A percentile compares a stretch with the other conserved stretches of the same genome.
phyloP scores from a whole-genome alignment of 2,797 vertebrate species.

The Xerus rutilus region DNA sequence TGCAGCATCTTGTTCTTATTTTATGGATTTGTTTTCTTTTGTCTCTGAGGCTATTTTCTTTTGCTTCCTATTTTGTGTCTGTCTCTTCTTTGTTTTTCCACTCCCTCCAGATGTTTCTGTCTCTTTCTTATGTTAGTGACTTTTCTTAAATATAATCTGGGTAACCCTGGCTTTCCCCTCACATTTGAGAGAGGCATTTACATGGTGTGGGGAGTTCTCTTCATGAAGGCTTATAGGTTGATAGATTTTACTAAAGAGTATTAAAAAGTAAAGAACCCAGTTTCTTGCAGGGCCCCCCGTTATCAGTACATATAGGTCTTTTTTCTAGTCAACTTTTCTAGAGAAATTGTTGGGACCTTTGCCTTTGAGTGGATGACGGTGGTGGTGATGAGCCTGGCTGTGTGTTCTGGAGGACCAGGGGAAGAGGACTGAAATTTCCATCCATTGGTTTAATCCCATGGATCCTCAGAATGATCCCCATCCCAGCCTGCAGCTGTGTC shows the following conservation, averaged over 20 bases:
- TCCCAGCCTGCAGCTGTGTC: neutral
- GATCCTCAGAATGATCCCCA: neutral
- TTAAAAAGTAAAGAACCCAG: no score
- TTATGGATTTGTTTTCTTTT: conserved; percentile 35
- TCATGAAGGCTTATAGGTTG: neutral
- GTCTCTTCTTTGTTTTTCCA: neutral
- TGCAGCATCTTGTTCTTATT: neutral
- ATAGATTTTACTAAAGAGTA: neutral
- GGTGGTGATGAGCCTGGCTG: neutral
- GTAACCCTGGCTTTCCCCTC: neutral
- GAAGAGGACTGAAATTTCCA: neutral
- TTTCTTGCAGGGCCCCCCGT: neutral
- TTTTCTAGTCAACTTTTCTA: neutral
- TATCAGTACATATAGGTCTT: neutral
- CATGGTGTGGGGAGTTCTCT: neutral
- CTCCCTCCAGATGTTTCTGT: neutral
- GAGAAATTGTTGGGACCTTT: neutral
- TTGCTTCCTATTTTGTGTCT: conserved; percentile 27
- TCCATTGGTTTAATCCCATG: neutral
- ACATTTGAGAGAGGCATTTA: neutral
- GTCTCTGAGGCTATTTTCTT: conserved; percentile 31
- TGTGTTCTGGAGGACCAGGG: neutral
- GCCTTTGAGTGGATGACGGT: neutral
- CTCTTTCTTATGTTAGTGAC: neutral
- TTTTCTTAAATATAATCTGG: conserved; percentile 13